Percentiles rank a stretch among this genome's conserved stretches.
Evolutionary conservation across 2,888 invertebrate species (phyloP).

Genomic region (Lapara coniferarum): DNA sequence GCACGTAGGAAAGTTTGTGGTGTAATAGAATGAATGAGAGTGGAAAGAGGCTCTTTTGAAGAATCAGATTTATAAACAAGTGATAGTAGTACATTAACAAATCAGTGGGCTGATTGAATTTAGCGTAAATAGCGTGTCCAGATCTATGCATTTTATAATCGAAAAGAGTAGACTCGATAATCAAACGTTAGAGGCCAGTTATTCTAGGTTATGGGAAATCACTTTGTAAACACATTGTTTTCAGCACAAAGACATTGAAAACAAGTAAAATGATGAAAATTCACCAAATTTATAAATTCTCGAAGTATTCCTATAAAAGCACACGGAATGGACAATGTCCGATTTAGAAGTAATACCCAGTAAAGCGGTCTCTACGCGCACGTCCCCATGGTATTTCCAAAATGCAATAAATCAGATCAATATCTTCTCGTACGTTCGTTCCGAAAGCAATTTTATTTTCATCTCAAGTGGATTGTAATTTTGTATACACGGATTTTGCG

Average conservation of each 20-base stretch:
- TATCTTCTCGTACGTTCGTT: conserved; percentile 40
- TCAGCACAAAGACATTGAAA: neutral
- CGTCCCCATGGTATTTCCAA: conserved; percentile 41
- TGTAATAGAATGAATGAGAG: too few species aligned
- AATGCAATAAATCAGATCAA: conserved; percentile 52
- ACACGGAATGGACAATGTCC: conserved; percentile 30
- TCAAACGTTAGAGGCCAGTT: too few species aligned
- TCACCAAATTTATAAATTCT: neutral
- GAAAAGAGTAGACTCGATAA: too few species aligned
- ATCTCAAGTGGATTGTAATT: conserved; percentile 38
- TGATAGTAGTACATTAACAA: too few species aligned
- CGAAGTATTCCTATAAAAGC: conserved; percentile 3
- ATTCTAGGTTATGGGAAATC: neutral
- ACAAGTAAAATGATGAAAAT: neutral
- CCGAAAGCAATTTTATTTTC: conserved; percentile 41
- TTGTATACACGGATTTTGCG: conserved; percentile 39
- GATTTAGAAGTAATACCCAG: conserved; percentile 28
- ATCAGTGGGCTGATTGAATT: too few species aligned
- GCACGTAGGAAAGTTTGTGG: too few species aligned
- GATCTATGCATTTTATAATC: too few species aligned
- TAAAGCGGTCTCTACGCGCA: conserved; percentile 26
- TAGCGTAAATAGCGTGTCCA: too few species aligned
- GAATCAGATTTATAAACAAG: too few species aligned
- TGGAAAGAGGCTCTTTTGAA: too few species aligned
- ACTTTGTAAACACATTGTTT: too few species aligned